These are phyloP conservation scores for Ceratina japonica DNA, from an alignment of 1,140 invertebrate genomes.

Conservation along the genomic window DNA sequence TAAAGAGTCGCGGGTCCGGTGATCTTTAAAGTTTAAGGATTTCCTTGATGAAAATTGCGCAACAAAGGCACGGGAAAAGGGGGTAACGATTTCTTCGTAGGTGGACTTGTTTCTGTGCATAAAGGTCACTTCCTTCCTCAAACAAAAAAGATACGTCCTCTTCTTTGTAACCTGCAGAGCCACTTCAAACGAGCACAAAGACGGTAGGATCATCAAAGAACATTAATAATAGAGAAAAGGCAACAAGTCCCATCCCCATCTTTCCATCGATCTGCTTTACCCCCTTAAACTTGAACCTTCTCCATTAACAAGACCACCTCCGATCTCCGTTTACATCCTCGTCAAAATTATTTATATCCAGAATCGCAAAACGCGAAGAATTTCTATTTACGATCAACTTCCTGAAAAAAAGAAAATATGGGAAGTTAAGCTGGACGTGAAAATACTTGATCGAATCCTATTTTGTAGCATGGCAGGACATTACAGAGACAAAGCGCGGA, in stretches of 20 bases:
- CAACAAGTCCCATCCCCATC: background rate
- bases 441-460: too few relatives aligned
- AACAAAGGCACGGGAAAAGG: too few relatives aligned
- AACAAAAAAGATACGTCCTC: background rate
- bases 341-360: background rate
- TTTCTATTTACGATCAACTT: too few relatives aligned
- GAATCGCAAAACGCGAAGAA: too few relatives aligned
- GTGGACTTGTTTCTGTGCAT: background rate
- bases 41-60: background rate
- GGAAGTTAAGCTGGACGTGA: too few relatives aligned
- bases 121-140: slow-evolving; percentile 17
- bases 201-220: slow-evolving; percentile 16
- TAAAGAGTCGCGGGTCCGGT: background rate
- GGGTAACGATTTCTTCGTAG: slow-evolving; percentile 3
- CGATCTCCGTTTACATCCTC: background rate
- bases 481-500: too few relatives aligned
- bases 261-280: background rate
- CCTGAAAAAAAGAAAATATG: too few relatives aligned
- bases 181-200: slow-evolving; percentile 13
- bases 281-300: background rate
- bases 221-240: slow-evolving; percentile 9
- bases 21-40: background rate
- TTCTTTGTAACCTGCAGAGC: background rate
- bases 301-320: background rate
- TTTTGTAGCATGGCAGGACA: too few relatives aligned